Evolutionary conservation across 2,888 invertebrate species (phyloP), one percentile per base, ranked within the genome.

Genomic region (Lydus trimaculatus): DNA sequence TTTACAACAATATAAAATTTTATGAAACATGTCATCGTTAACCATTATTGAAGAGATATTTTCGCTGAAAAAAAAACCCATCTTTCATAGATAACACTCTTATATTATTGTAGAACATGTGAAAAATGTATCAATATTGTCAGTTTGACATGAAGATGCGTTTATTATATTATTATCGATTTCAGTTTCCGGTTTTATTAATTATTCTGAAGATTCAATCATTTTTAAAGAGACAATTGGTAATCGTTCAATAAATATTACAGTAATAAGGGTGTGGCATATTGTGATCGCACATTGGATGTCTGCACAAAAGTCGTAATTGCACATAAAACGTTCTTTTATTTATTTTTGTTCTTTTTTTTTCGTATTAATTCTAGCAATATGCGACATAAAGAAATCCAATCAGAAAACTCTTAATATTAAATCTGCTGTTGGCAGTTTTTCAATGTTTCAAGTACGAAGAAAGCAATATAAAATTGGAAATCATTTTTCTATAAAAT

Each of bases 1-100:
- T 70, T 73, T 71, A 71, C 64, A 73, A 66, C 71, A 59, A 65
- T 62, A 69, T 71, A 73, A 73, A 73, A 67, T 73, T 71, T 73
- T 73, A 72, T 67, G 72, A 65, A 72, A 70, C 72, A 66, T 67
- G 72, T 70, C 69, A 72, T 65, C 69, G 67, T 72, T 66, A 72
- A 65, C 65, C 66, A 68, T 65, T 65, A 72, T 69, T 63, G 69
- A 25, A 25, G 66, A 66, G 70, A 66, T 65, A 61, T 66, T 67
- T 61, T 69, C 8, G 13, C 23, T 23, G 8, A 58, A 5, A 31
- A 36, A 60, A 9, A 20, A 25, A 25, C 9, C 17, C 48, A 48
- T 25, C 25, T 56, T 15, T 56, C 48, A 52, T 52, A 20, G 17
- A 17, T 52, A 11, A 52, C 43, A 17, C n/a, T 3, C n/a, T 52